phyloP scores from a whole-genome alignment of 2,113 vertebrate genomes.

The Opisthocomus hoazin region DNA sequence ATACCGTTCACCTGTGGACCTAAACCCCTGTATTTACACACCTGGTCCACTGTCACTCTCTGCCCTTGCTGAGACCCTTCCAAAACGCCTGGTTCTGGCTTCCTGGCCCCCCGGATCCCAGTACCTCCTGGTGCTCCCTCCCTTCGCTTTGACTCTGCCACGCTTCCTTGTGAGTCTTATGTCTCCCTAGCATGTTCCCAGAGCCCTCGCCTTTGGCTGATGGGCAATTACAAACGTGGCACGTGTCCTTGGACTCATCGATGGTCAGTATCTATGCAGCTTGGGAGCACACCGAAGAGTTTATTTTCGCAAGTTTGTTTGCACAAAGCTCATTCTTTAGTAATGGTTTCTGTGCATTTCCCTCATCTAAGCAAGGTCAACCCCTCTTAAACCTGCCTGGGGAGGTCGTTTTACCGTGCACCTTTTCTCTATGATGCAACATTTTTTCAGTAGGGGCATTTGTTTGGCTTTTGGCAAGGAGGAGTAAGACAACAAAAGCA shows the following conservation, averaged over 20 bases:
- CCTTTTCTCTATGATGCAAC: fast-evolving
- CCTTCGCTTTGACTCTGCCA: fast-evolving
- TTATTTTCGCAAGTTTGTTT: background rate
- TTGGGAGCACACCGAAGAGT: background rate
- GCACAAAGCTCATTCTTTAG: background rate
- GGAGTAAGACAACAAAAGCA: background rate
- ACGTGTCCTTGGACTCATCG: background rate
- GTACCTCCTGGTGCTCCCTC: fast-evolving
- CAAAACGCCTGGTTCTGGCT: background rate
- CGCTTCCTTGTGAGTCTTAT: fast-evolving
- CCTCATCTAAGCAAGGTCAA: background rate
- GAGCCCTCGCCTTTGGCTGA: background rate
- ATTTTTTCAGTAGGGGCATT: background rate
- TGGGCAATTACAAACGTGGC: fast-evolving
- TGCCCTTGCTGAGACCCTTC: background rate
- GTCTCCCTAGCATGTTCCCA: background rate
- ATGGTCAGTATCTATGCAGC: background rate
- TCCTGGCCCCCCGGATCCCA: background rate
- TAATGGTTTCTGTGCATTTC: background rate
- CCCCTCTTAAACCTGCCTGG: background rate
- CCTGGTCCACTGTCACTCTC: background rate
- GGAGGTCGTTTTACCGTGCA: background rate
- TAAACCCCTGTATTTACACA: background rate
- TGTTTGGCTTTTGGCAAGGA: background rate
- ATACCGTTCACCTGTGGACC: background rate